Percentiles rank a stretch among this genome's conserved stretches.
Evolutionary conservation across 2,888 invertebrate species (phyloP).

Genomic region (Dynastes hyllus): DNA sequence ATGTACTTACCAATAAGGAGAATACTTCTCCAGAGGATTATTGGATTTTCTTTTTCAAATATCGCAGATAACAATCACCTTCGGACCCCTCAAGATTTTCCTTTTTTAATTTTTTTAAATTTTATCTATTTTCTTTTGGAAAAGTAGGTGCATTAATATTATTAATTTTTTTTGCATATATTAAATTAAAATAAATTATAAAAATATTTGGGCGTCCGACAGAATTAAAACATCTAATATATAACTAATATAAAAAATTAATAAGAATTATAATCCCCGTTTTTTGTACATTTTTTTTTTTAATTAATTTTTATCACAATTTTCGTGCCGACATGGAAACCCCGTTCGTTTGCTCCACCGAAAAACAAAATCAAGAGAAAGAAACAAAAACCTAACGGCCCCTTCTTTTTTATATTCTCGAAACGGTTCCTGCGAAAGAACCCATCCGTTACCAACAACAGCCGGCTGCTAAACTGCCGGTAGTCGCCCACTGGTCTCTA

Average conservation of each 20-base stretch:
- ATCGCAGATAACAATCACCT: slow-evolving; percentile 25
- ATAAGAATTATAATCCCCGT: not conserved
- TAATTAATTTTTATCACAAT: slow-evolving; percentile 4
- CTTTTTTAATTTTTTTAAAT: not conserved
- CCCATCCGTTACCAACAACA: too few relatives aligned
- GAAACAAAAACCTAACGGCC: too few relatives aligned
- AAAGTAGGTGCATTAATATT: not conserved
- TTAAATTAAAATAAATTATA: not conserved
- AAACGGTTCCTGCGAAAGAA: too few relatives aligned
- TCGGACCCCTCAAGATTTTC: not conserved
- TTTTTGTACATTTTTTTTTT: slow-evolving; percentile 14
- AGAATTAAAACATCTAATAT: not conserved
- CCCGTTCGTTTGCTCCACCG: not conserved
- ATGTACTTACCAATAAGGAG: not conserved
- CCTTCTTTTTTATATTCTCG: too few relatives aligned
- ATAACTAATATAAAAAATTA: not conserved
- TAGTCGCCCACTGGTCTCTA: slow-evolving; percentile 26
- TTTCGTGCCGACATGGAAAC: not conserved
- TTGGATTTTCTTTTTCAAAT: not conserved
- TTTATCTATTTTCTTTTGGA: not conserved
- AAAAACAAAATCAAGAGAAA: too few relatives aligned
- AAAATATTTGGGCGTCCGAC: not conserved
- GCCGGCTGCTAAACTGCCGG: slow-evolving; percentile 36
- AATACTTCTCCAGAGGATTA: not conserved
- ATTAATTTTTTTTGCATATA: not conserved